These are phyloP conservation scores for Pedetes capensis DNA, from an alignment of 2,113 vertebrate genomes.

Conservation along the genomic window DNA sequence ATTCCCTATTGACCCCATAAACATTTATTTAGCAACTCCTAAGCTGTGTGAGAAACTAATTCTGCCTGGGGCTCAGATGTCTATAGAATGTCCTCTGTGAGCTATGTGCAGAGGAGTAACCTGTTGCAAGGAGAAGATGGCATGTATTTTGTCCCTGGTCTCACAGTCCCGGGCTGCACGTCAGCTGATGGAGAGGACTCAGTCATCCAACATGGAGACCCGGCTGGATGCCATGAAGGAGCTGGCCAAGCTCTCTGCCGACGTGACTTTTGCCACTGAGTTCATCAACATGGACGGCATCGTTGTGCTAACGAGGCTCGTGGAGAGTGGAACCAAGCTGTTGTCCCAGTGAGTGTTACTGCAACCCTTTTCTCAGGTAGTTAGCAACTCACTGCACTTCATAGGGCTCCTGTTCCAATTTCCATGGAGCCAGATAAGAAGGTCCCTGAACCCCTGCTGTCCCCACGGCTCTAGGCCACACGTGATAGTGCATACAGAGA, in stretches of 20 bases:
- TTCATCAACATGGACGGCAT: conserved; percentile 99
- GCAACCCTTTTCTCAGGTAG: background rate
- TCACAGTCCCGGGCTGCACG: conserved; percentile 94
- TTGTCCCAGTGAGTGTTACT: conserved; percentile 85
- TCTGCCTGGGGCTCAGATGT: background rate
- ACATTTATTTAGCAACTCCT: background rate
- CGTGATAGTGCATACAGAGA: background rate
- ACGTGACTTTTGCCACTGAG: conserved; percentile 95
- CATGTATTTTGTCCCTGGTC: conserved; percentile 24
- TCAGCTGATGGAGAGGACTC: conserved; percentile 96
- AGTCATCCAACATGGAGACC: conserved; percentile 93
- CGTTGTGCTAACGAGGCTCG: conserved; percentile 92
- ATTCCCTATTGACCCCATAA: background rate
- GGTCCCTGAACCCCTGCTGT: background rate
- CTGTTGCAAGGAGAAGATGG: conserved; percentile 51
- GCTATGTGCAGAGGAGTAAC: background rate
- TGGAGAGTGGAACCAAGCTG: conserved; percentile 96
- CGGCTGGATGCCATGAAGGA: conserved; percentile 98
- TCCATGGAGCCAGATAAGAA: background rate
- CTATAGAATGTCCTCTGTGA: background rate
- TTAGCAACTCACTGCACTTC: rapidly evolving
- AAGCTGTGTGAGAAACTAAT: background rate
- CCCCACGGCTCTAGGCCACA: background rate
- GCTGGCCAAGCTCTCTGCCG: conserved; percentile 96
- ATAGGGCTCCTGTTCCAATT: background rate